Base-by-base conservation (phyloP, 1,140 invertebrate species). In the Meloidogyne floridensis region DNA sequence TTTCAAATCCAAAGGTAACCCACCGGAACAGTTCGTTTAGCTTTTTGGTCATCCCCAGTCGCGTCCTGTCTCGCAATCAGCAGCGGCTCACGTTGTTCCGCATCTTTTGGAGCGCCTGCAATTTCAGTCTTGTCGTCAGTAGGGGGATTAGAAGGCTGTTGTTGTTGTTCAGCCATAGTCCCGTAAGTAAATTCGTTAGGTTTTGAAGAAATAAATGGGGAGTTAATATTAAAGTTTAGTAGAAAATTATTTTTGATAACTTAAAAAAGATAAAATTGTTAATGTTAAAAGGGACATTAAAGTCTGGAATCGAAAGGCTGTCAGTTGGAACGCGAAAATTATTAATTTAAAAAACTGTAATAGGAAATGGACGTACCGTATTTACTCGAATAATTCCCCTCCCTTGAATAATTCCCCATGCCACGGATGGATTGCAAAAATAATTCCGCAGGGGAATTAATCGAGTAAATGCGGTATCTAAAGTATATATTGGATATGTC, bases 81-180 rank as follows among this genome's bases (percentile, higher is more conserved):
- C 59, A 65, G n/a, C 4, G 59, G 59, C n/a, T 65, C 59, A 18
- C 59, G 59, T n/a, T 65, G 59, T 18, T 65, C 59, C 10, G 2
- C n/a, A 11, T 65, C 59, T 6, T 18, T 65, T 7, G 59, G 4
- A 6, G 59, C 59, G 0, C 59, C 59, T 1, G n/a, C 59, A 65
- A 7, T 65, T 65, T 65, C 59, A 65, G n/a, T 65, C n/a, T 65
- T 65, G n/a, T 65, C 59, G 59, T 65, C 59, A 65, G 59, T 65
- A 65, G 59, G 6, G 5, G 59, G 59, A 65, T 15, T 15, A 65
- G 32, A 32, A 32, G 59, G n/a, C n/a, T 65, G 59, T 65, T 65
- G 59, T 65, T 65, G 59, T 65, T 65, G 59, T n/a, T 65, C 59
- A 65, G 15, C n/a, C 59, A 65, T 65, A n/a, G 59, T 8, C 6